Conservation (phyloP, 2,888 invertebrate genomes). For the Ceratothoa steindachneri region DNA sequence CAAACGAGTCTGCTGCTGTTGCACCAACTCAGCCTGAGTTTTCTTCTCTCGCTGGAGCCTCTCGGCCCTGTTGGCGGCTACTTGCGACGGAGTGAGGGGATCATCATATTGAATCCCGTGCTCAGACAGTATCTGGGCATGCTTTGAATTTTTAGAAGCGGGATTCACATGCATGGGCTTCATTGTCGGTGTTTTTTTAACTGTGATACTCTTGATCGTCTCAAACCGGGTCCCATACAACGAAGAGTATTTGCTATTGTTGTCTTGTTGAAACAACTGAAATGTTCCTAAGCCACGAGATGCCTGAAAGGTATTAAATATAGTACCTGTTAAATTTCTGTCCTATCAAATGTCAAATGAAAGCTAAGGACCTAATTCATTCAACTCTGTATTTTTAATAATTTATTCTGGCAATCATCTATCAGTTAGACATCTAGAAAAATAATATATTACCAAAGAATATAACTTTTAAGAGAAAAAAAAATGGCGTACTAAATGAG, state of each 20-base stretch:
- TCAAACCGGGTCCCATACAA: constrained; percentile 68
- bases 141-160: constrained; percentile 62
- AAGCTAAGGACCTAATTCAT: no score
- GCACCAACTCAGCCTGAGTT: constrained; percentile 51
- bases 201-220: constrained; percentile 66
- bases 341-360: no score
- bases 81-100: constrained; percentile 76
- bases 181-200: constrained; percentile 62
- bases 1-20: constrained; percentile 27
- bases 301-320: neutral
- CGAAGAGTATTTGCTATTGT: constrained; percentile 67
- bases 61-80: constrained; percentile 74
- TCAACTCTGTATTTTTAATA: no score
- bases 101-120: constrained; percentile 78
- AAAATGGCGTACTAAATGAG: no score
- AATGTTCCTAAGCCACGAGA: neutral
- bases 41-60: constrained; percentile 77
- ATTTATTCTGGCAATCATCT: no score
- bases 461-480: no score
- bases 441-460: no score
- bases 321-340: no score
- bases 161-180: constrained; percentile 72
- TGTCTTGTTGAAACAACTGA: constrained; percentile 50
- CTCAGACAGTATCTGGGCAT: constrained; percentile 75
- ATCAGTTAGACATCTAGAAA: no score